Conservation (phyloP, 2,113 vertebrate genomes). For the Andinoacara biseriatus region DNA sequence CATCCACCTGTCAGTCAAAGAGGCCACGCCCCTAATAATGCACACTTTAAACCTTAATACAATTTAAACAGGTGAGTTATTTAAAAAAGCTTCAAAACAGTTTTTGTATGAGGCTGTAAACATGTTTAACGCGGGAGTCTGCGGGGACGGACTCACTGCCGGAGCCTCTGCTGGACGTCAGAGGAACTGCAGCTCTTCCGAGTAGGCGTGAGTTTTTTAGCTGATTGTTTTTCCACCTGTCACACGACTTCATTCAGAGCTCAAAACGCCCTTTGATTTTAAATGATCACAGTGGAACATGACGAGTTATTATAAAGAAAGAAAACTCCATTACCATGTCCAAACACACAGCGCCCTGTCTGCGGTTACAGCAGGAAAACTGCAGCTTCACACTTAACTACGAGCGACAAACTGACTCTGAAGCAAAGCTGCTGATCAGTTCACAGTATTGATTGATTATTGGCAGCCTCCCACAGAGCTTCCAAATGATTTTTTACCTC, state of each 20-base stretch:
- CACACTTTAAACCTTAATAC: accelerated
- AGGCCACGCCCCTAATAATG: not conserved
- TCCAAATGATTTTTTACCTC: constrained; percentile 4
- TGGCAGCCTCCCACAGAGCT: constrained; percentile 10
- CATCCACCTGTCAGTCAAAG: not conserved
- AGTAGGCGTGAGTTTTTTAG: too few species aligned
- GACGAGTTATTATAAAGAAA: not conserved
- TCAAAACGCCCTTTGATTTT: not conserved
- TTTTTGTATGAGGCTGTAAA: not conserved
- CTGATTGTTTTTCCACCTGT: not conserved
- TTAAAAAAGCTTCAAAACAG: not conserved
- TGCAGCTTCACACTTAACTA: not conserved
- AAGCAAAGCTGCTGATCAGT: constrained; percentile 27
- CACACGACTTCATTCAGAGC: not conserved
- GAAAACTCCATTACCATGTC: not conserved
- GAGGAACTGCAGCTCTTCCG: not conserved
- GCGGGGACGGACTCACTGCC: not conserved
- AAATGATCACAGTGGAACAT: not conserved
- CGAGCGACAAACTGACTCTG: not conserved
- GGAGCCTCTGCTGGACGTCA: not conserved
- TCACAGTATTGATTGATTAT: constrained; percentile 47
- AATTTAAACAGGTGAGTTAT: not conserved
- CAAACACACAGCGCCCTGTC: not conserved
- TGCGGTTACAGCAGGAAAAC: not conserved
- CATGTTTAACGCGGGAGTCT: not conserved